A percentile compares a stretch with the other conserved stretches of the same genome.
Evolutionary conservation across 2,888 invertebrate species (phyloP).

Genomic region (Brachylomia viminalis): DNA sequence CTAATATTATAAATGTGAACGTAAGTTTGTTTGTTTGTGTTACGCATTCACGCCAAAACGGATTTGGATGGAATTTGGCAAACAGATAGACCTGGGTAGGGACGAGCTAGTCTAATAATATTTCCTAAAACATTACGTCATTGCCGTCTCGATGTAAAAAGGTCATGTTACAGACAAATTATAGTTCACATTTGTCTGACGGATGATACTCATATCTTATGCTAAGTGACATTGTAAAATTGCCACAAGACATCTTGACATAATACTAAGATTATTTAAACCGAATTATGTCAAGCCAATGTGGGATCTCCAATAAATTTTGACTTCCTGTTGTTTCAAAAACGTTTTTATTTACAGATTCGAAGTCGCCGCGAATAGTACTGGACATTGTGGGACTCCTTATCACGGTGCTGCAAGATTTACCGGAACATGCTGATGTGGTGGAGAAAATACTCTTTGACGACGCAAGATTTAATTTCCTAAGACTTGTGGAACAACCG

Average conservation of each 20-base stretch:
- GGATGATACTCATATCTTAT: conserved; percentile 40
- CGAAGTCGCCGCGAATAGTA: conserved; percentile 91
- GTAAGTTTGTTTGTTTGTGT: too few species aligned
- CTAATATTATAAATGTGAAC: too few species aligned
- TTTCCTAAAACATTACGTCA: conserved; percentile 33
- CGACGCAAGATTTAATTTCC: conserved; percentile 87
- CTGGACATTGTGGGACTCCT: conserved; percentile 93
- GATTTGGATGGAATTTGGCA: too few species aligned
- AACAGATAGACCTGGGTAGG: too few species aligned
- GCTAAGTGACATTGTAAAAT: conserved; percentile 54
- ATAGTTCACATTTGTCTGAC: conserved; percentile 28
- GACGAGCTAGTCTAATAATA: conserved; percentile 25
- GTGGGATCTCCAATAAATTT: conserved; percentile 54
- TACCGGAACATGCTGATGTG: conserved; percentile 94
- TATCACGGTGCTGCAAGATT: conserved; percentile 93
- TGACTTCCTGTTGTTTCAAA: conserved; percentile 33
- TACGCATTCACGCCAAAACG: too few species aligned
- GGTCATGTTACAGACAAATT: conserved; percentile 55
- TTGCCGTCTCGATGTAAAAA: conserved; percentile 32
- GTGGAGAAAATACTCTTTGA: conserved; percentile 93
- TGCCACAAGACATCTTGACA: conserved; percentile 48
- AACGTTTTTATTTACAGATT: conserved; percentile 80
- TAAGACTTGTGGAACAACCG: conserved; percentile 90
- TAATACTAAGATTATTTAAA: conserved; percentile 46
- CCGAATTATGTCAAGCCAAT: conserved; percentile 46